Evolutionary conservation across 2,888 invertebrate species (phyloP).

Genomic region (Xanthia icteritia): DNA sequence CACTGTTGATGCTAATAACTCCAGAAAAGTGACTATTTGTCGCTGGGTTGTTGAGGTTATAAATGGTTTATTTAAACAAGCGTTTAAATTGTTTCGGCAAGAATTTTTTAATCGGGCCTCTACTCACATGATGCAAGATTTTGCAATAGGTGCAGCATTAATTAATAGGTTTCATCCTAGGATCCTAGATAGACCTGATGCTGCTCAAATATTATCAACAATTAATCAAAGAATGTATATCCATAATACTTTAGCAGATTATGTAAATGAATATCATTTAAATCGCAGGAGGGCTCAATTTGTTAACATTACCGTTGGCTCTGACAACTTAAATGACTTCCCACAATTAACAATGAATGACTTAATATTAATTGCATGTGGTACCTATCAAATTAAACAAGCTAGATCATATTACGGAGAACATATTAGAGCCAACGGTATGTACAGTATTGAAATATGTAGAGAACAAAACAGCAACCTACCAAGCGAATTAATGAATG

Average conservation of each 20-base stretch:
- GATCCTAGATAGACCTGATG: constrained; percentile 9
- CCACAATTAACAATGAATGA: no score
- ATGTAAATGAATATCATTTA: no score
- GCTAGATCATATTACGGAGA: background rate
- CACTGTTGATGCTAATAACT: constrained; percentile 1
- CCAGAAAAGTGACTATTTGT: constrained; percentile 2
- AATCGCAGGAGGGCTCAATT: no score
- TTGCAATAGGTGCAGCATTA: background rate
- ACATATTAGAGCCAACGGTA: background rate
- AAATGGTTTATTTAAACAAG: background rate
- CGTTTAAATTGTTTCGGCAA: background rate
- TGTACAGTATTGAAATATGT: background rate
- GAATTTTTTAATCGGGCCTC: constrained; percentile 4
- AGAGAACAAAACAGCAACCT: background rate
- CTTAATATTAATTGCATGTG: no score
- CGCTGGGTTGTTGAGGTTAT: background rate
- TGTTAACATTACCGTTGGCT: no score
- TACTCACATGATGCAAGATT: constrained; percentile 6
- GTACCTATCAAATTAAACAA: no score
- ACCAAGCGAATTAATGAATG: background rate
- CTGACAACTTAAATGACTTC: no score
- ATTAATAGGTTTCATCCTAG: constrained; percentile 8
- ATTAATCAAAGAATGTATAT: no score
- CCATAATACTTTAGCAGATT: no score
- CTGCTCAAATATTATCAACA: background rate